Conservation (phyloP, 2,888 invertebrate species). For the Cantharis lateralis region DNA sequence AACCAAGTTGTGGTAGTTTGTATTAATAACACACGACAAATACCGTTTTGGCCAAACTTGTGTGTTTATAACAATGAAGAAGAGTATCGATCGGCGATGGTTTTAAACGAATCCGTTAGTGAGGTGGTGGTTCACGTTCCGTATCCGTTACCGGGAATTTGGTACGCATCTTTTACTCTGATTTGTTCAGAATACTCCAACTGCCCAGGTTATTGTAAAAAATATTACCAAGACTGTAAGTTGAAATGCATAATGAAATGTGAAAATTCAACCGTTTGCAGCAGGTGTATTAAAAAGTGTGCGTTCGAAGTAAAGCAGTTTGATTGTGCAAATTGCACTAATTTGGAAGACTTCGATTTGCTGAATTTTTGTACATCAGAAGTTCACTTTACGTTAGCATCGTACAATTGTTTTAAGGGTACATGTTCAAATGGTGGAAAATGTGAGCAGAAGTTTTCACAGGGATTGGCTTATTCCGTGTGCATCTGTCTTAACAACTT, state of each 20-base stretch:
- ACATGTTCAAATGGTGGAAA: neutral
- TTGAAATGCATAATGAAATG: neutral
- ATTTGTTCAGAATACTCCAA: neutral
- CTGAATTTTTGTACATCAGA: neutral
- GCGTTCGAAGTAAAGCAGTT: neutral
- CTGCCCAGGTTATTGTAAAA: neutral
- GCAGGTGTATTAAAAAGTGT: neutral
- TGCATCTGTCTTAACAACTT: neutral
- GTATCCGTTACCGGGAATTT: neutral
- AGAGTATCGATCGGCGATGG: neutral
- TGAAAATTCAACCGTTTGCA: neutral
- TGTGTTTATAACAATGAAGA: neutral
- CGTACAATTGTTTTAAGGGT: neutral
- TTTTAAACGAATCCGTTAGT: neutral
- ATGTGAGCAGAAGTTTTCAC: neutral
- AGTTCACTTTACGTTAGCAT: neutral
- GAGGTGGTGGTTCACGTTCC: neutral
- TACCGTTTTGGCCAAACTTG: neutral
- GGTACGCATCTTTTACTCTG: neutral
- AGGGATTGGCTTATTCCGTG: neutral
- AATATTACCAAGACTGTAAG: neutral
- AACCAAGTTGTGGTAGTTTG: neutral
- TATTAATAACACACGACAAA: neutral
- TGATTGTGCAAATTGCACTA: no score
- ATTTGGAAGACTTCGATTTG: no score